Base-by-base conservation (phyloP, 2,797 vertebrate species). In the Xyrichtys novacula region DNA sequence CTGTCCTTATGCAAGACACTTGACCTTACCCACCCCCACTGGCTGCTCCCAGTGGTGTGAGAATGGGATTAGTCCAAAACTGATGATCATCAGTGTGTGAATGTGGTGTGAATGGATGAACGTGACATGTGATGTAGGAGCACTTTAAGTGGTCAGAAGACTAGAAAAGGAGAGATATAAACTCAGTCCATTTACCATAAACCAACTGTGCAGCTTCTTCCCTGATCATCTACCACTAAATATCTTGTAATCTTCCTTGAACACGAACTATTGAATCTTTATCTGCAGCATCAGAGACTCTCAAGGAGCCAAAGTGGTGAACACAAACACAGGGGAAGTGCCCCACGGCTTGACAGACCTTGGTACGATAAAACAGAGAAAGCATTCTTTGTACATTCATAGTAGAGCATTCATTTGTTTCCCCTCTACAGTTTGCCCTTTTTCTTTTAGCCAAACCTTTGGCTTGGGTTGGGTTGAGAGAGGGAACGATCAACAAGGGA, bases 371-470 rank as follows among this genome's bases (percentile, higher is more conserved):
- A 75, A 76, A 75, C 72, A 77, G 59, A 87, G 85, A 87, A 85
- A 80, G 89, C 70, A 39, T 81, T 87, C 76, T 82, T 87, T 91
- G 87, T 89, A 54, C 71, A 80, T 47, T 73, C 46, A 78, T 76
- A 90, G 83, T 74, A 90, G 85, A 89, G 74, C 22, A 47, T 80
- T 80, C 85, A 85, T 93, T 91, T 91, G 88, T 92, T 55, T 83
- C 43, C 43, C 44, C 57, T 78, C 63, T 2, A 14, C 68, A 77
- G 65, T 43, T 22, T 87, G 85, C 84, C 86, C 83, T 92, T 34
- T 88, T 90, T 92, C 83, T 86, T 78, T 89, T 43, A 83, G 90
- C 82, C 65, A 87, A 90, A 91, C 86, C 84, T 91, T 91, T 92
- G 84, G 88, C 63, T 90, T 82, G 5, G 43, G 20, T 10, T 22